Percentiles rank a stretch among this genome's conserved stretches.
phyloP scores from a whole-genome alignment of 2,797 vertebrate genomes.

The Sebastolobus altivelis region DNA sequence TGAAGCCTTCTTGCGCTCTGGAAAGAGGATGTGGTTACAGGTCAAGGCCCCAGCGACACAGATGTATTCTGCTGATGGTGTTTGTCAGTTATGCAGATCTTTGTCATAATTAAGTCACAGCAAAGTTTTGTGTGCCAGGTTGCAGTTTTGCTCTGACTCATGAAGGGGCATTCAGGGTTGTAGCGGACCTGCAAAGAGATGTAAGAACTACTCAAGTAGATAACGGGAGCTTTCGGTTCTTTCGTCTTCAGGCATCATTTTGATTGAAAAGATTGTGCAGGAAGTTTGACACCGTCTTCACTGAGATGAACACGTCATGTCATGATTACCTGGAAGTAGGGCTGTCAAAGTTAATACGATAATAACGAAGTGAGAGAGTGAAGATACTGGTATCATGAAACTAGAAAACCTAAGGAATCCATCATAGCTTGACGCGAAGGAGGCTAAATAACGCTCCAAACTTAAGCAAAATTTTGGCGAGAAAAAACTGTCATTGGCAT shows the following conservation, averaged over 20 bases:
- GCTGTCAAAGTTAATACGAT: no score
- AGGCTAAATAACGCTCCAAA: no score
- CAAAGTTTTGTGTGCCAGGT: constrained; percentile 30
- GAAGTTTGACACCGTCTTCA: neutral
- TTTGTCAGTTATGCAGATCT: constrained; percentile 72
- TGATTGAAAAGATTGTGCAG: neutral
- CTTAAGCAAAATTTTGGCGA: no score
- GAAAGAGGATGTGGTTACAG: constrained; percentile 85
- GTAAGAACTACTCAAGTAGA: neutral
- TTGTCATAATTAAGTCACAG: constrained; percentile 65
- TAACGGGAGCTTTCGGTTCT: neutral
- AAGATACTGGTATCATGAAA: no score
- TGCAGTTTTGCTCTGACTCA: constrained; percentile 70
- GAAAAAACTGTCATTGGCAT: no score
- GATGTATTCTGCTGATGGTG: constrained; percentile 55
- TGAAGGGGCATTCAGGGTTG: neutral
- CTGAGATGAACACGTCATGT: neutral
- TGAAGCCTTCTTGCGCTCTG: constrained; percentile 63
- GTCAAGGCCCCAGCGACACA: constrained; percentile 64
- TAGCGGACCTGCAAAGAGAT: neutral
- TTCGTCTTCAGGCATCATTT: neutral
- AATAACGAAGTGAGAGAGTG: no score
- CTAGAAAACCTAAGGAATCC: no score
- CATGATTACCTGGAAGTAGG: no score
- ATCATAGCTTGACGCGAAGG: no score